A percentile compares a stretch with the other conserved stretches of the same genome.
These are phyloP conservation scores for Protobothrops flavoviridis DNA, from an alignment of 2,113 vertebrate genomes.

Conservation along the genomic window DNA sequence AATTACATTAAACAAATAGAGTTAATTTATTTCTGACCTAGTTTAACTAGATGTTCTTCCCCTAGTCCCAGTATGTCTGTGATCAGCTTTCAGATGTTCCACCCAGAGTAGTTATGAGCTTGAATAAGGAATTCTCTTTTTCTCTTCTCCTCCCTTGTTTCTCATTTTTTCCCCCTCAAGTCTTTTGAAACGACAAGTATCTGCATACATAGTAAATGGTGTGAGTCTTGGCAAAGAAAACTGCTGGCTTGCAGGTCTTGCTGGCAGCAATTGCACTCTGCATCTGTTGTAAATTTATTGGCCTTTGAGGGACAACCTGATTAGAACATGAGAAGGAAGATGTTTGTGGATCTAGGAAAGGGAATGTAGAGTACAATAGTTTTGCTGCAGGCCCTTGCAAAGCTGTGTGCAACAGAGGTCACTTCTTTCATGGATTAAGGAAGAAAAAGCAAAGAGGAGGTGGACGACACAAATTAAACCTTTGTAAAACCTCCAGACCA, in stretches of 20 bases:
- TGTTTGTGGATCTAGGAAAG: background rate
- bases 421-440: background rate
- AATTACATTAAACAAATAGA: background rate
- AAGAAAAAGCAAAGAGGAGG: background rate
- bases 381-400: background rate
- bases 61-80: background rate
- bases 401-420: background rate
- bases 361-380: background rate
- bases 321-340: background rate
- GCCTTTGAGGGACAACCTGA: constrained; percentile 20
- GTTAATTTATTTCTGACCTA: background rate
- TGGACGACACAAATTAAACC: background rate
- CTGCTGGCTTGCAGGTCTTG: background rate
- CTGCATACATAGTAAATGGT: accelerated
- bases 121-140: background rate
- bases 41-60: background rate
- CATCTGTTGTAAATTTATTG: background rate
- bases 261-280: background rate
- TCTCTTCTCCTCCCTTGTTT: background rate
- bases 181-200: background rate
- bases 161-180: background rate
- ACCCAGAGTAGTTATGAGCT: accelerated
- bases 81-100: background rate
- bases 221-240: background rate
- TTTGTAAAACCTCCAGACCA: background rate